Evolutionary conservation across 2,888 invertebrate genomes (phyloP), one percentile per base, ranked within the genome.

Genomic region (Scotopteryx bipunctaria): DNA sequence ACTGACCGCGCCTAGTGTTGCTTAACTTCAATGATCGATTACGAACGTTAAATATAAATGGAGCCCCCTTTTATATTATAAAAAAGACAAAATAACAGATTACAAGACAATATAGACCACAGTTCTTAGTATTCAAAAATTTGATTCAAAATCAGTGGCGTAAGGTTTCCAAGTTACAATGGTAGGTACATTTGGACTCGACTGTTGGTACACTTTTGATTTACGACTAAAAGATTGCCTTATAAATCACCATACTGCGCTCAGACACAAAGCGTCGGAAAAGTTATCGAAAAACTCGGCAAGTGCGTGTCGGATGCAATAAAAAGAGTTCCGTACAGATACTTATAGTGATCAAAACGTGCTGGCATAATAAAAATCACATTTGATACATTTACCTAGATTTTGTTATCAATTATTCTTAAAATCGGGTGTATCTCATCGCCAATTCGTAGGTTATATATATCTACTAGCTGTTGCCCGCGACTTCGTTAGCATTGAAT

Each of bases 201-300:
- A 42, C 68, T 63, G 67, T 57, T 54, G 55, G 61, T 71, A 71
- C 70, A 65, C 67, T 77, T 77, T 76, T 87, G 87, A 89, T 88
- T 87, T 86, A 89, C 79, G 83, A 75, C 71, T 73, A 78, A 82
- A 84, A 87, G 86, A 85, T 86, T 79, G 76, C 68, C 55, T 74
- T 81, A 78, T 88, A 86, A 87, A 88, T 87, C 88, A 85, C 67
- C 62, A 65, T 65, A 67, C 64, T 55, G 59, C 59, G 59, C 46
- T 46, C 64, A 62, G 76, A 72, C 75, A 68, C 63, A 66, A 55
- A 61, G 61, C 61, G 59, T 58, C 64, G 71, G 71, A 74, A 78
- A 77, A 78, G 76, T 75, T 76, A 71, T 62, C 70, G 59, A 66
- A 66, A 75, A 73, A 23, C 14, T 15, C 32, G 43, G 16, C 53